A percentile compares a stretch with the other conserved stretches of the same genome.
Evolutionary conservation across 2,113 vertebrate species (phyloP).

Genomic region (Eubucco bourcierii): DNA sequence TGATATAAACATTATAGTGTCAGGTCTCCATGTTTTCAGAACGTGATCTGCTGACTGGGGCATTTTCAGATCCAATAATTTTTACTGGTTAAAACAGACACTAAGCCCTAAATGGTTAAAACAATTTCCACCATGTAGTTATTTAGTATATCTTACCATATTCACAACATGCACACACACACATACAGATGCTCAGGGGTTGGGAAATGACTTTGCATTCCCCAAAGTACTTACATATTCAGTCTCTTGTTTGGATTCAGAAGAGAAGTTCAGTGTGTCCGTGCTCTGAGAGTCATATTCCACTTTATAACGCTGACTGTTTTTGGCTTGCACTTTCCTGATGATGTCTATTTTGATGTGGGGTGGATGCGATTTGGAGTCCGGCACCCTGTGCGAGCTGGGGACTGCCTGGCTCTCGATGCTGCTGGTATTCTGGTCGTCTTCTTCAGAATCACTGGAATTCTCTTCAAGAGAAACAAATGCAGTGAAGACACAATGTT

Average conservation of each 20-base stretch:
- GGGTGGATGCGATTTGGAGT: slow-evolving; percentile 66
- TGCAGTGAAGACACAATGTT: neutral
- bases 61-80: neutral
- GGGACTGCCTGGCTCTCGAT: slow-evolving; percentile 65
- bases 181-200: accelerated
- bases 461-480: slow-evolving; percentile 70
- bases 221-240: slow-evolving; percentile 86
- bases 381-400: slow-evolving; percentile 69
- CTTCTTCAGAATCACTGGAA: slow-evolving; percentile 80
- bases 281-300: slow-evolving; percentile 82
- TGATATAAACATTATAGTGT: accelerated
- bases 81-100: neutral
- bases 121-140: neutral
- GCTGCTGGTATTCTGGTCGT: slow-evolving; percentile 72
- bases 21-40: neutral
- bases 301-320: slow-evolving; percentile 85
- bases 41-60: neutral
- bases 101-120: neutral
- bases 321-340: slow-evolving; percentile 83
- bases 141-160: neutral
- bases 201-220: neutral
- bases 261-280: slow-evolving; percentile 89
- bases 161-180: neutral
- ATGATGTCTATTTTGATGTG: slow-evolving; percentile 84
- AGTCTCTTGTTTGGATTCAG: slow-evolving; percentile 86